Percentiles rank a stretch among this genome's conserved stretches.
Conservation (phyloP, 1,140 invertebrate genomes). For the Listronotus bonariensis region DNA sequence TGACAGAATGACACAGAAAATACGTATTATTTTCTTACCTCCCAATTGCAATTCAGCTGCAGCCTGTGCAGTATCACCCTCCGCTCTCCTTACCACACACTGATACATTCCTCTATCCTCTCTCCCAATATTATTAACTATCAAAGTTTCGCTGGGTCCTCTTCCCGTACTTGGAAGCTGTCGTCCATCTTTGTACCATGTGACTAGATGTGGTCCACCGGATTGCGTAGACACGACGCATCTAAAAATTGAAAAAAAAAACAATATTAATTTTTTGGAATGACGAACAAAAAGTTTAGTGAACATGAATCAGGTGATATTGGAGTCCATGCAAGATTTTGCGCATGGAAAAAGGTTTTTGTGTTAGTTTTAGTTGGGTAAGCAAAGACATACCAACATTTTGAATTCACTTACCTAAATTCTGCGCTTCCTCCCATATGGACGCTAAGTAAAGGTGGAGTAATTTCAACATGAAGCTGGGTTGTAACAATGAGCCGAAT, state of each 20-base stretch:
- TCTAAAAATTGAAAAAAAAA: no score
- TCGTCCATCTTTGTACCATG: conserved; percentile 72
- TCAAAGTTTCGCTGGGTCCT: conserved; percentile 66
- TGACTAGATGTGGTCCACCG: conserved; percentile 59
- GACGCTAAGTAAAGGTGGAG: conserved; percentile 71
- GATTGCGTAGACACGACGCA: conserved; percentile 60
- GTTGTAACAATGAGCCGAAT: conserved; percentile 69
- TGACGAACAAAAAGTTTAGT: no score
- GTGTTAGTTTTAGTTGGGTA: background rate
- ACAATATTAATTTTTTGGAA: no score
- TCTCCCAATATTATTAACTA: conserved; percentile 70
- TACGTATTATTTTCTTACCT: conserved; percentile 64
- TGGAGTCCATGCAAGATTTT: background rate
- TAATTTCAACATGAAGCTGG: conserved; percentile 72
- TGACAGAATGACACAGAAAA: no score
- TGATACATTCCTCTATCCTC: conserved; percentile 87
- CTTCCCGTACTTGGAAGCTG: conserved; percentile 69
- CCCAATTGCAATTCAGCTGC: conserved; percentile 79
- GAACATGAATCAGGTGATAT: background rate
- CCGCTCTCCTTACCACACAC: conserved; percentile 74
- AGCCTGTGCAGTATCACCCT: conserved; percentile 79
- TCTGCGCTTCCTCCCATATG: conserved; percentile 77
- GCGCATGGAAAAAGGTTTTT: background rate
- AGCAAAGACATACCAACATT: conserved; percentile 59
- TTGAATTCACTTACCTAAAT: no score